Evolutionary conservation across 2,113 vertebrate species (phyloP).

Genomic region (Carassius gibelio): DNA sequence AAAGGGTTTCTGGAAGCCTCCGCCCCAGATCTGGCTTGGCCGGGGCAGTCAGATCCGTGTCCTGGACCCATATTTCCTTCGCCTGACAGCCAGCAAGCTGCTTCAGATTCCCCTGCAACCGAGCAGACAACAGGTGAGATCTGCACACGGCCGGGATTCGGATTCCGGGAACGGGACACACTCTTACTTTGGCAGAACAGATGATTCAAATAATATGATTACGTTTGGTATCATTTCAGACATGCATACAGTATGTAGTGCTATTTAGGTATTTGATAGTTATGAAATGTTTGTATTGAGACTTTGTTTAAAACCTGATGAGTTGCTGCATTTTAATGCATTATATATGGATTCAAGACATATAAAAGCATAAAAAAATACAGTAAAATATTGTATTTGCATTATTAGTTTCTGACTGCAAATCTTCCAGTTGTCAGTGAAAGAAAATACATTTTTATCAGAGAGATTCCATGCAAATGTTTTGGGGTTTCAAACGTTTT

Average conservation of each 20-base stretch:
- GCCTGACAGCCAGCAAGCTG: conserved; percentile 83
- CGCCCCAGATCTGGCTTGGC: conserved; percentile 88
- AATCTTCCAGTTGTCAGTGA: not conserved
- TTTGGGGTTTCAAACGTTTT: too few relatives aligned
- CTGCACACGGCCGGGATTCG: not conserved
- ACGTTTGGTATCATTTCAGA: not conserved
- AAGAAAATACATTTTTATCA: not conserved
- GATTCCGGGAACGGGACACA: not conserved
- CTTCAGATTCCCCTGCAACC: conserved; percentile 79
- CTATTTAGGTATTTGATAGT: not conserved
- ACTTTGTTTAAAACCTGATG: too few relatives aligned
- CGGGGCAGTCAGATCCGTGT: conserved; percentile 79
- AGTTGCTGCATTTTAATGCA: too few relatives aligned
- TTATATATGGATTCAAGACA: too few relatives aligned
- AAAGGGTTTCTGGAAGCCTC: conserved; percentile 91
- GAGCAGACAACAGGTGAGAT: conserved; percentile 80
- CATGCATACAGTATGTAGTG: not conserved
- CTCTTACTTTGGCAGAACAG: not conserved
- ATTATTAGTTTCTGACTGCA: not conserved
- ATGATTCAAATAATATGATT: not conserved
- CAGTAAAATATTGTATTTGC: too few relatives aligned
- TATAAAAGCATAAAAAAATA: too few relatives aligned
- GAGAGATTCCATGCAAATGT: not conserved
- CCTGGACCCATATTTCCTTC: conserved; percentile 89
- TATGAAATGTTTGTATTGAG: not conserved